Conservation (phyloP, 2,888 invertebrate species). For the Cryptus armator region DNA sequence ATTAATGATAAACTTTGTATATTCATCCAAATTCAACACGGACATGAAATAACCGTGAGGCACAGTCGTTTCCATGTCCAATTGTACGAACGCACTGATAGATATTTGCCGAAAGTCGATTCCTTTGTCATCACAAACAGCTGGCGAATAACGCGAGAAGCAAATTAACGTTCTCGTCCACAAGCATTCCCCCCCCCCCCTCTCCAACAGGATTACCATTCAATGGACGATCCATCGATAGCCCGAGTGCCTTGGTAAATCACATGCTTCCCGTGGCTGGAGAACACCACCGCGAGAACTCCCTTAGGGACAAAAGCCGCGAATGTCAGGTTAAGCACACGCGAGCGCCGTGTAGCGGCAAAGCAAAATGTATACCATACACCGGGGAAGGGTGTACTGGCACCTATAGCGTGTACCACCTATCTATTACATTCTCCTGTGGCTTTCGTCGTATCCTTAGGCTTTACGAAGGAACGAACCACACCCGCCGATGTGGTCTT, state of each 20-base stretch:
- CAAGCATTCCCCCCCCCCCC: slow-evolving; percentile 26
- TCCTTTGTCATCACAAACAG: slow-evolving; percentile 56
- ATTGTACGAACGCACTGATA: slow-evolving; percentile 67
- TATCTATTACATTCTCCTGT: slow-evolving; percentile 64
- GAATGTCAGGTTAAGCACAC: slow-evolving; percentile 54
- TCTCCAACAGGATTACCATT: slow-evolving; percentile 76
- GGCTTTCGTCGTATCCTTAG: slow-evolving; percentile 55
- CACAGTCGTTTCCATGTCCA: slow-evolving; percentile 65
- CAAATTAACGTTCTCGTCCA: slow-evolving; percentile 60
- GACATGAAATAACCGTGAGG: background rate
- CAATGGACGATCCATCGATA: slow-evolving; percentile 79
- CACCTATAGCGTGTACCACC: slow-evolving; percentile 56
- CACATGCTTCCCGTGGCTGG: slow-evolving; percentile 67
- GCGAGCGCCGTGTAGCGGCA: slow-evolving; percentile 1
- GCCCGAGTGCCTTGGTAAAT: slow-evolving; percentile 75
- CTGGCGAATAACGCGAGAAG: slow-evolving; percentile 43
- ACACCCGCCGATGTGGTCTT: slow-evolving; percentile 55
- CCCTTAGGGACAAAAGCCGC: slow-evolving; percentile 53
- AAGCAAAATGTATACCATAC: slow-evolving; percentile 46
- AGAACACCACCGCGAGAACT: slow-evolving; percentile 46
- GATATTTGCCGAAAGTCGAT: slow-evolving; percentile 65
- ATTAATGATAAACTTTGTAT: slow-evolving; percentile 3
- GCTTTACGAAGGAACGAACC: slow-evolving; percentile 40
- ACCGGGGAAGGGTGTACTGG: slow-evolving; percentile 22
- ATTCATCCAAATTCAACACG: background rate